A percentile compares a stretch with the other conserved stretches of the same genome.
phyloP scores from a whole-genome alignment of 2,888 invertebrate species.

The Agrochola lychnidis region DNA sequence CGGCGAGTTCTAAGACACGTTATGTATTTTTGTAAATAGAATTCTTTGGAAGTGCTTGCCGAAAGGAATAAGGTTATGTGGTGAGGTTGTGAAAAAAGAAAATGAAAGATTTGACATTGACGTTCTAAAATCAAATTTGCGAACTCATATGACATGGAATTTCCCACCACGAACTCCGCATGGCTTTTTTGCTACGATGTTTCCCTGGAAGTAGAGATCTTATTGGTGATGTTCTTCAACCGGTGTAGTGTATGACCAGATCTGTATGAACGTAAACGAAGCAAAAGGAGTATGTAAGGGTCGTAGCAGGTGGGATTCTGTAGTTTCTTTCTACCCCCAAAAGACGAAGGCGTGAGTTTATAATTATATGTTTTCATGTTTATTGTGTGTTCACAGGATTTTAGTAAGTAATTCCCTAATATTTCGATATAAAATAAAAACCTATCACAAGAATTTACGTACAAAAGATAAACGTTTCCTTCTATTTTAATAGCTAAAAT shows the following conservation, averaged over 20 bases:
- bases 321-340: too few relatives aligned
- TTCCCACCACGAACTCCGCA: not conserved
- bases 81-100: constrained; percentile 40
- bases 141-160: constrained; percentile 1
- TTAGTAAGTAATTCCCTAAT: not conserved
- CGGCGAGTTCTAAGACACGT: constrained; percentile 70
- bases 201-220: not conserved
- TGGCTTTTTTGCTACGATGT: not conserved
- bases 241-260: too few relatives aligned
- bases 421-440: not conserved
- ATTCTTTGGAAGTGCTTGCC: constrained; percentile 57
- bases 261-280: too few relatives aligned
- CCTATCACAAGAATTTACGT: not conserved
- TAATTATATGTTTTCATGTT: too few relatives aligned
- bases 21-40: constrained; percentile 70
- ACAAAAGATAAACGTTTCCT: not conserved
- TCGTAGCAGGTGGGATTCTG: too few relatives aligned
- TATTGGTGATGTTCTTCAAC: too few relatives aligned
- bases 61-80: constrained; percentile 36
- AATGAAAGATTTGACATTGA: constrained; percentile 29
- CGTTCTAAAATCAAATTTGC: constrained; percentile 39
- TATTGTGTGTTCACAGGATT: too few relatives aligned
- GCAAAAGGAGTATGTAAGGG: too few relatives aligned
- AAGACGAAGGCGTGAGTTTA: too few relatives aligned
- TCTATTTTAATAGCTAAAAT: constrained; percentile 38